A percentile compares a stretch with the other conserved stretches of the same genome.
These are phyloP conservation scores for Gryllus longicercus DNA, from an alignment of 2,888 invertebrate genomes.

Conservation along the genomic window DNA sequence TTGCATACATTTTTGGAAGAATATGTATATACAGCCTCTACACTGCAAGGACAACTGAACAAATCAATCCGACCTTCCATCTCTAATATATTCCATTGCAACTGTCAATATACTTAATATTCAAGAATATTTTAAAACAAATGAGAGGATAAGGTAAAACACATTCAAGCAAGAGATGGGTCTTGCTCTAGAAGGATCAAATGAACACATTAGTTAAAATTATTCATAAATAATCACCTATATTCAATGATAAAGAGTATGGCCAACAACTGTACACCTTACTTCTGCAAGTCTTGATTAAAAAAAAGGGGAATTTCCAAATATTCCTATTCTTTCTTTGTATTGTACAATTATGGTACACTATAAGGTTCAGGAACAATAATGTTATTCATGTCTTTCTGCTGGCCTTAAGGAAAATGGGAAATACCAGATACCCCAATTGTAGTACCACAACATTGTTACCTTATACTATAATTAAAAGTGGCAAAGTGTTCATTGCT, in stretches of 20 bases:
- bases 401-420: background rate
- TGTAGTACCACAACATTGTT: background rate
- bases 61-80: background rate
- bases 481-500: no score
- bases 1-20: background rate
- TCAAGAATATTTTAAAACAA: background rate
- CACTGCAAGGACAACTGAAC: no score
- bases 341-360: background rate
- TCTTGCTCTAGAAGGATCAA: no score
- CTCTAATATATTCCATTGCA: background rate
- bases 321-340: background rate
- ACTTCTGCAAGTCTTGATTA: background rate
- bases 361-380: background rate
- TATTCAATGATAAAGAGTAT: background rate
- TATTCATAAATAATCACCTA: background rate
- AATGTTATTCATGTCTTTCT: background rate
- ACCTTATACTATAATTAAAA: no score
- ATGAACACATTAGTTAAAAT: background rate
- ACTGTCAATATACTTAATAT: background rate
- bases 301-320: background rate
- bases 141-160: background rate
- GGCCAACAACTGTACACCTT: background rate
- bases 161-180: background rate
- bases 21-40: background rate
- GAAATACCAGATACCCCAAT: slow-evolving; percentile 9